Conservation (phyloP, 2,888 invertebrate genomes). For the Harmothoe impar region DNA sequence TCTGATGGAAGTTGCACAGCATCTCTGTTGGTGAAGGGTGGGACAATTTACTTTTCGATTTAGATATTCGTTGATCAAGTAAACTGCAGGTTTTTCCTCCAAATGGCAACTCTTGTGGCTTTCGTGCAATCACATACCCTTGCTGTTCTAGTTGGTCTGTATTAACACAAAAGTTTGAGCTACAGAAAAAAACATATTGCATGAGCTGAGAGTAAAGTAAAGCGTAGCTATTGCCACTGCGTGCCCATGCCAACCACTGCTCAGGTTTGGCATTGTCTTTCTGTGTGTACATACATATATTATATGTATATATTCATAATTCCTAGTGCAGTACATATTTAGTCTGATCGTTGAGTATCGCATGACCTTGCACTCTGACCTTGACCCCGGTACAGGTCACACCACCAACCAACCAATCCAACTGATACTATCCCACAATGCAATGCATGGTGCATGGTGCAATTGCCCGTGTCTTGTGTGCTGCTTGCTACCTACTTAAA, state of each 20-base stretch:
- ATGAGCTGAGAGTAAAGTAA: background rate
- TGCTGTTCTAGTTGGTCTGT: slow-evolving; percentile 49
- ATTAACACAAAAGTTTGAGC: slow-evolving; percentile 46
- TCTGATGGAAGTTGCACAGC: slow-evolving; percentile 1
- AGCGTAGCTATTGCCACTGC: background rate
- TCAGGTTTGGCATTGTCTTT: background rate
- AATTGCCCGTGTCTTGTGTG: background rate
- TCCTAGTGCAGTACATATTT: slow-evolving; percentile 43
- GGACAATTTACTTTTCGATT: background rate
- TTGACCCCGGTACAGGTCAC: slow-evolving; percentile 57
- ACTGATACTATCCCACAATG: slow-evolving; percentile 38
- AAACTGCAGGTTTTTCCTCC: slow-evolving; percentile 55
- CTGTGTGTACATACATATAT: slow-evolving; percentile 18
- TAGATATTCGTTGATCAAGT: background rate
- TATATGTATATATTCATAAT: slow-evolving; percentile 17
- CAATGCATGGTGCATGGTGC: slow-evolving; percentile 49
- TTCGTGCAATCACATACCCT: slow-evolving; percentile 40
- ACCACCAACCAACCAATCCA: slow-evolving; percentile 53
- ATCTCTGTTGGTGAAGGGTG: slow-evolving; percentile 27
- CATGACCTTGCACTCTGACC: slow-evolving; percentile 62
- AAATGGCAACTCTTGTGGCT: slow-evolving; percentile 54
- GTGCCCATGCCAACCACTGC: background rate
- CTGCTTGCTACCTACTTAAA: slow-evolving; percentile 30
- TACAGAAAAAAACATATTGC: background rate
- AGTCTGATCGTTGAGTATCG: slow-evolving; percentile 53